Evolutionary conservation across 2,888 invertebrate genomes (phyloP).

Genomic region (Agapostemon virescens): DNA sequence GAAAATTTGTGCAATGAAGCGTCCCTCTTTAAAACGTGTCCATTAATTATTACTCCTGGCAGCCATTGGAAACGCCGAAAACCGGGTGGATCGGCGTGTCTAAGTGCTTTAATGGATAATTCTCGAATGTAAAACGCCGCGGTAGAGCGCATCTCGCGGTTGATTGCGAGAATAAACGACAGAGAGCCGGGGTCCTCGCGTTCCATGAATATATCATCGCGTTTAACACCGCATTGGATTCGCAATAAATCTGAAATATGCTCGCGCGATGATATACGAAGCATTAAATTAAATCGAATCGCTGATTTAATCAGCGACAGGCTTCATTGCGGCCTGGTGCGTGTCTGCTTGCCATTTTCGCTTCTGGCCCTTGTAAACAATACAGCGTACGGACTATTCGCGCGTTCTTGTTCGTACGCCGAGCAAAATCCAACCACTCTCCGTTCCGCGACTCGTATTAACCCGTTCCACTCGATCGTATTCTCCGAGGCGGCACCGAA

Average conservation of each 20-base stretch:
- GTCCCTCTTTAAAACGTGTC: slow-evolving; percentile 2
- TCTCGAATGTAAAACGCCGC: not conserved
- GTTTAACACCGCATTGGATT: slow-evolving; percentile 11
- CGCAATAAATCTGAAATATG: slow-evolving; percentile 29
- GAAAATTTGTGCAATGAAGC: slow-evolving; percentile 58
- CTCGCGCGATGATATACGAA: slow-evolving; percentile 9
- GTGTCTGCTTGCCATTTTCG: not conserved
- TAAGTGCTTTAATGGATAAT: slow-evolving; percentile 16
- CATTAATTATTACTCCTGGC: slow-evolving; percentile 13
- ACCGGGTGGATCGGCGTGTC: not conserved
- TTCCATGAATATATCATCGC: slow-evolving; percentile 32
- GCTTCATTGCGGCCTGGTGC: not conserved
- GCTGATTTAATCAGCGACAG: slow-evolving; percentile 28
- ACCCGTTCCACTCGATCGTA: too few relatives aligned
- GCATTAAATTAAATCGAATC: slow-evolving; percentile 27
- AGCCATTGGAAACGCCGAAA: not conserved
- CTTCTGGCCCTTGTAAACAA: not conserved
- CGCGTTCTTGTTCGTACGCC: not conserved
- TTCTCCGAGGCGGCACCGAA: too few relatives aligned
- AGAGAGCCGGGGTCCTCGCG: not conserved
- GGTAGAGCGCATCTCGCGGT: not conserved
- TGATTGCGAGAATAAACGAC: slow-evolving; percentile 13
- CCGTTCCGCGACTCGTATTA: too few relatives aligned
- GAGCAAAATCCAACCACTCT: not conserved
- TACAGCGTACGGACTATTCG: not conserved